Conservation (phyloP, 2,797 vertebrate species). For the Rhynchotus rufescens region DNA sequence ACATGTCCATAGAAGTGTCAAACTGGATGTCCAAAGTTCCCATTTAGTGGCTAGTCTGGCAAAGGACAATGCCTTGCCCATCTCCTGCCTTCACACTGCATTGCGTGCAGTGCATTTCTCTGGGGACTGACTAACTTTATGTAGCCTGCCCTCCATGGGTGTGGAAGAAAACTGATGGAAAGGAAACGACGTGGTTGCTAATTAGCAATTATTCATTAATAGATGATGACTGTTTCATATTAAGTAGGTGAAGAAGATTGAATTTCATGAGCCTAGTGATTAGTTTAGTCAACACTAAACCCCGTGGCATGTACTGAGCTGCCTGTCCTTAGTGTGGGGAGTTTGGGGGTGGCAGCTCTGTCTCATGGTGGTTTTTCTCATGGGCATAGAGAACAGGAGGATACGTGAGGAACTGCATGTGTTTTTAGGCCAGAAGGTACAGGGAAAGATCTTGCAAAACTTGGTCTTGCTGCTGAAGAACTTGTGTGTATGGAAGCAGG, state of each 20-base stretch:
- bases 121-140: neutral
- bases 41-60: neutral
- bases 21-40: neutral
- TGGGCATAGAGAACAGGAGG: neutral
- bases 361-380: neutral
- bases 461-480: neutral
- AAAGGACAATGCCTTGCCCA: neutral
- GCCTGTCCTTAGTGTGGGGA: too few species aligned
- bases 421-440: neutral
- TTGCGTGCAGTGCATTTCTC: accelerated
- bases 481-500: neutral
- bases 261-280: neutral
- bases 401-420: neutral
- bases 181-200: neutral
- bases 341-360: neutral
- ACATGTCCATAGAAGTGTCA: neutral
- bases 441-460: neutral
- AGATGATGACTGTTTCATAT: slow-evolving; percentile 21
- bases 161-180: neutral
- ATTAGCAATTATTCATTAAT: slow-evolving; percentile 46
- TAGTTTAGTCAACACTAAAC: neutral
- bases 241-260: neutral
- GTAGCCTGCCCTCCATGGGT: neutral
- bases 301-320: too few species aligned
- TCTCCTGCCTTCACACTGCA: neutral